Evolutionary conservation across 1,140 invertebrate genomes (phyloP).

Genomic region (Drosophila carrolli): DNA sequence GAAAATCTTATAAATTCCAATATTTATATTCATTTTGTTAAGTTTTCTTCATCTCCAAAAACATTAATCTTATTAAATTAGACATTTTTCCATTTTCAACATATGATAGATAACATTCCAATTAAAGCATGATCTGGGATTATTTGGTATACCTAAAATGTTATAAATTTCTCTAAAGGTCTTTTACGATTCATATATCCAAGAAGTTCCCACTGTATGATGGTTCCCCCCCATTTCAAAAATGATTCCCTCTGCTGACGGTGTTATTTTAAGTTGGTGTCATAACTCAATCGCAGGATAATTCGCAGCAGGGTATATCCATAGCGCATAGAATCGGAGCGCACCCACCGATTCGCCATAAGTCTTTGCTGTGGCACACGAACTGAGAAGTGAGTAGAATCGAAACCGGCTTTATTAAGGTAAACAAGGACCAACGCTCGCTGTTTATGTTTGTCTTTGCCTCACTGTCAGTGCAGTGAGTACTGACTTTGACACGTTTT

Average conservation of each 20-base stretch:
- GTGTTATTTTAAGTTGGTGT: constrained; percentile 24
- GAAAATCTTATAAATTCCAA: no score
- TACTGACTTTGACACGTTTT: constrained; percentile 82
- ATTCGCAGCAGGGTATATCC: constrained; percentile 33
- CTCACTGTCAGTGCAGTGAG: constrained; percentile 76
- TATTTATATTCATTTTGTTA: no score
- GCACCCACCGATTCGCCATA: constrained; percentile 31
- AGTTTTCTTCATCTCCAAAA: no score
- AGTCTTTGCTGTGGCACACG: constrained; percentile 9
- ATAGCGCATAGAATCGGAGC: constrained; percentile 5
- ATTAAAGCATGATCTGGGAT: no score
- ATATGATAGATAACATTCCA: no score
- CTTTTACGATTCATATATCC: neutral
- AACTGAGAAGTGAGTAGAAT: constrained; percentile 17
- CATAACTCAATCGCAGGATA: constrained; percentile 31
- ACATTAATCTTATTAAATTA: no score
- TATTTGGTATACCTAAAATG: no score
- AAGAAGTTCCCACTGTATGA: neutral
- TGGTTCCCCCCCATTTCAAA: constrained; percentile 19
- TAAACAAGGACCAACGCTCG: constrained; percentile 74
- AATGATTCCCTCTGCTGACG: constrained; percentile 10
- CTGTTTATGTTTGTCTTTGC: constrained; percentile 79
- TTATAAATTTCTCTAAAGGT: no score
- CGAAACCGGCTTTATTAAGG: constrained; percentile 63
- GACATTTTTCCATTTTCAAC: no score